Conservation (phyloP, 2,888 invertebrate species). For the Diachrysia chrysitis region DNA sequence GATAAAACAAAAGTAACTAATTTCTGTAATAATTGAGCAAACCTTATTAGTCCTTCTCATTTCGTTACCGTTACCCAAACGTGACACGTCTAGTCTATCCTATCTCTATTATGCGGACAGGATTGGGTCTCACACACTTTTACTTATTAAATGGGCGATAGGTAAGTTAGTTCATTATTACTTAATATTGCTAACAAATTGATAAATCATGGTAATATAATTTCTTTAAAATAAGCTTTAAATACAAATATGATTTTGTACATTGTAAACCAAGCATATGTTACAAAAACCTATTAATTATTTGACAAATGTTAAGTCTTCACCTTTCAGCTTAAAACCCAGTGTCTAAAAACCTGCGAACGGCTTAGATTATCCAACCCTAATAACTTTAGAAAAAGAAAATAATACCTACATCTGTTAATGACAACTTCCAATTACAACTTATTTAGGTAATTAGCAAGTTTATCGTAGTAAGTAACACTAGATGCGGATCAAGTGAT, state of each 20-base stretch:
- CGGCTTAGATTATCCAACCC: too few relatives aligned
- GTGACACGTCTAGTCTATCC: neutral
- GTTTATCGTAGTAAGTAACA: conserved; percentile 2
- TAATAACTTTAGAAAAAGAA: neutral
- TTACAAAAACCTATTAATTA: too few relatives aligned
- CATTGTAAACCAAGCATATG: too few relatives aligned
- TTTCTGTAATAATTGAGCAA: neutral
- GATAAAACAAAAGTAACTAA: neutral
- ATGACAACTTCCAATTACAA: neutral
- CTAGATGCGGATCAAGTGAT: neutral
- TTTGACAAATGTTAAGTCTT: too few relatives aligned
- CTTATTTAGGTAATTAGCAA: neutral
- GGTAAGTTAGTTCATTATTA: neutral
- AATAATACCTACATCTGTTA: neutral
- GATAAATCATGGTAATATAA: too few relatives aligned
- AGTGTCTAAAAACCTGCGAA: too few relatives aligned
- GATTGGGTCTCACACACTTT: neutral
- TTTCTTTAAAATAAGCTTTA: too few relatives aligned
- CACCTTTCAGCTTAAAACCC: too few relatives aligned
- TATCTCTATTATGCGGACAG: neutral
- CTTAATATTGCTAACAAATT: neutral
- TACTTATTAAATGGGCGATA: neutral
- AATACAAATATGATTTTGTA: too few relatives aligned
- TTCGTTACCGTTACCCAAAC: neutral
- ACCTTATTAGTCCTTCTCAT: neutral